Evolutionary conservation across 2,113 vertebrate genomes (phyloP).

Genomic region (Oophaga pumilio): DNA sequence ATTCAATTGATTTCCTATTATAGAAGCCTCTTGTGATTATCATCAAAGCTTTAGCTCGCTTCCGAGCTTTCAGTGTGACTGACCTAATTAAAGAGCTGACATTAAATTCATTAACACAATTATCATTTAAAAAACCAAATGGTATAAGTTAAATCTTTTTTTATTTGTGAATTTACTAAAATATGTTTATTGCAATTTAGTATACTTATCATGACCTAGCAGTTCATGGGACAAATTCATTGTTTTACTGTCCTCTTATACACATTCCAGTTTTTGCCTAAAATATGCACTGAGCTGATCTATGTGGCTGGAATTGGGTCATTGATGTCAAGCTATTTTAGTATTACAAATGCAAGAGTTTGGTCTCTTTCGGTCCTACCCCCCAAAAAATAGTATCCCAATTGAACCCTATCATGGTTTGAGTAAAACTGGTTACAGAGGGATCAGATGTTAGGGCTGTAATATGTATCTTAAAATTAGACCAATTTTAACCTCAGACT

Average conservation of each 20-base stretch:
- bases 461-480: no score
- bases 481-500: no score
- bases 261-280: background rate
- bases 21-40: conserved; percentile 16
- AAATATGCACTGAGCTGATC: background rate
- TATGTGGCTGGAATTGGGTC: background rate
- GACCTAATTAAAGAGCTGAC: conserved; percentile 27
- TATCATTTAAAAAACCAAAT: background rate
- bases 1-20: conserved; percentile 42
- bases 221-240: background rate
- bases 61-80: conserved; percentile 3
- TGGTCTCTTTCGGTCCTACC: no score
- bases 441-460: no score
- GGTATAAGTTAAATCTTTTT: background rate
- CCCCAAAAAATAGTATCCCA: no score
- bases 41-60: conserved; percentile 1
- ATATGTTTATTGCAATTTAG: background rate
- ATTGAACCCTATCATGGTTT: no score
- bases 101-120: background rate
- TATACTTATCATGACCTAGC: background rate
- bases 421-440: no score
- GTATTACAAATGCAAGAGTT: no score
- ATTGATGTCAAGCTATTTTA: no score
- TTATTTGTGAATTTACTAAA: background rate
- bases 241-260: background rate